Evolutionary conservation across 2,888 invertebrate genomes (phyloP), one percentile per base, ranked within the genome.

Genomic region (Metacarcinus magister): DNA sequence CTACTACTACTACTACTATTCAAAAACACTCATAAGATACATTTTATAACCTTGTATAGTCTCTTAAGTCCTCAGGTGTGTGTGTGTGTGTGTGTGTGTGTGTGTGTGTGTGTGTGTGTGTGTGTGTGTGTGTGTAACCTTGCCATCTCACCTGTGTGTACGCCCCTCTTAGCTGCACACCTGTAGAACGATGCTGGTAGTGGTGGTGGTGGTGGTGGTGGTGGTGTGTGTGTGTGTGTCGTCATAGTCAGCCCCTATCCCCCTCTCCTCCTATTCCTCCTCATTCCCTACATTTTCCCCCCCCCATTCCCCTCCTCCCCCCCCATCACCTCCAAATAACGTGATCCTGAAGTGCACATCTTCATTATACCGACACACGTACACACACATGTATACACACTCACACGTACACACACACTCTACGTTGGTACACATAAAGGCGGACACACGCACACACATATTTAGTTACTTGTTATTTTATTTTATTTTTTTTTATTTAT

Each of bases 71-170:
- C n/a, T n/a, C 87, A 87, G 87, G 54, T 54, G 54, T 54, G 54
- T 54, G 54, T 4, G 8, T 2, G 54, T 54, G 54, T 54, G 54
- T 54, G 54, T 48, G 48, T 48, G 48, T 48, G 48, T 48, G 48
- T 48, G 48, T 48, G 48, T 48, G 48, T 48, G 82, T 82, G 82
- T 82, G 82, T 82, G 82, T 82, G 82, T 82, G 82, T 82, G 82
- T 82, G 82, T 82, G 82, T 82, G 82, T 67, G 67, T 67, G 67
- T 67, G 67, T 67, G 23, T 87, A 87, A 28, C 5, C 10, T 10
- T 54, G 0, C 54, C 8, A 10, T 1, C 54, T 10, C 54, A 54
- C 54, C 10, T 54, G 54, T 54, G 54, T 16, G 13, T 54, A 1
- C 54, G 8, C 3, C 54, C 3, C 54, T 0, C 8, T 16, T 54